phyloP scores from a whole-genome alignment of 1,140 invertebrate genomes.

The Trachymyrmex cornetzi region DNA sequence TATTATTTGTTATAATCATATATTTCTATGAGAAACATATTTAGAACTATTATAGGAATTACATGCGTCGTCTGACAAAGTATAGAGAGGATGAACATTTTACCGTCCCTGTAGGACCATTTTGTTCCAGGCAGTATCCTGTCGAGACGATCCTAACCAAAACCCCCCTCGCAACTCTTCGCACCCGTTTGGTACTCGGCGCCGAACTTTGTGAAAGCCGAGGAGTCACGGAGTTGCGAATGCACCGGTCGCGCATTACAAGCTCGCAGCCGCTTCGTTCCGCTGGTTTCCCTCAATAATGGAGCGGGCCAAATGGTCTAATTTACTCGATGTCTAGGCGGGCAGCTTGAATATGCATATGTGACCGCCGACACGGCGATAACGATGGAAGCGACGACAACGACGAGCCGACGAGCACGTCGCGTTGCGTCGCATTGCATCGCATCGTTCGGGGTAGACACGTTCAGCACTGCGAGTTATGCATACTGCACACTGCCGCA shows the following conservation, averaged over 20 bases:
- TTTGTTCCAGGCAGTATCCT: constrained; percentile 23
- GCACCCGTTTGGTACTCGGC: background rate
- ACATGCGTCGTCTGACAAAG: constrained; percentile 3
- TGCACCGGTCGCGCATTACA: constrained; percentile 69
- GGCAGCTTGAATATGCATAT: constrained; percentile 79
- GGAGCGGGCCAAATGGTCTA: constrained; percentile 81
- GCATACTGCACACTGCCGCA: constrained; percentile 49
- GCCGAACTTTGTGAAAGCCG: constrained; percentile 73
- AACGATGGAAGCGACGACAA: constrained; percentile 47
- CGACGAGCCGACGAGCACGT: constrained; percentile 30
- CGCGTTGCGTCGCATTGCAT: background rate
- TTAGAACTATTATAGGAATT: background rate
- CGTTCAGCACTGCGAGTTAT: constrained; percentile 36
- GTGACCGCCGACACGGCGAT: constrained; percentile 49
- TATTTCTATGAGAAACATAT: background rate
- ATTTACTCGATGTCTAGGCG: constrained; percentile 79
- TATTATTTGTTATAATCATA: background rate
- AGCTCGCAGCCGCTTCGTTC: constrained; percentile 67
- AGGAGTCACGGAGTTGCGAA: constrained; percentile 76
- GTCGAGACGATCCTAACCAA: constrained; percentile 26
- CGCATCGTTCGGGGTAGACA: constrained; percentile 43
- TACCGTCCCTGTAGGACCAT: constrained; percentile 50
- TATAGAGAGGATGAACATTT: constrained; percentile 35
- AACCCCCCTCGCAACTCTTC: background rate
- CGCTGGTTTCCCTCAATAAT: constrained; percentile 81